A percentile compares a stretch with the other conserved stretches of the same genome.
phyloP scores from a whole-genome alignment of 2,797 vertebrate genomes.

The Lacerta bilineata region DNA sequence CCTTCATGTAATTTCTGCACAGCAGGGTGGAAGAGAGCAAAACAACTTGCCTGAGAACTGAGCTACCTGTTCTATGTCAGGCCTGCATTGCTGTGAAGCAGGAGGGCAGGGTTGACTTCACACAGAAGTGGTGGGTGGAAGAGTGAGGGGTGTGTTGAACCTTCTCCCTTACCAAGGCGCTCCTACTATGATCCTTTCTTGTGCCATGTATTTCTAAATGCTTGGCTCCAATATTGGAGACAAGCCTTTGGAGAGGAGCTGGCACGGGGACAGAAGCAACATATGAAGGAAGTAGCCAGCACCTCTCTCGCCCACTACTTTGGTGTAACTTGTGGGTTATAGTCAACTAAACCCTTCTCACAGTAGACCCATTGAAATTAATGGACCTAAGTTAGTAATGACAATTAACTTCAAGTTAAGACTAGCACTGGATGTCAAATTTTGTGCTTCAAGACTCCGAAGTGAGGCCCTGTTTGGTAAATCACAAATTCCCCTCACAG shows the following conservation, averaged over 20 bases:
- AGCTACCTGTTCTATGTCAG: neutral
- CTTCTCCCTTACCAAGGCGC: neutral
- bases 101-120: no score
- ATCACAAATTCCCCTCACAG: no score
- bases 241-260: neutral
- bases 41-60: no score
- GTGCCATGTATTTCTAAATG: neutral
- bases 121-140: no score
- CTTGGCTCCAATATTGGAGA: neutral
- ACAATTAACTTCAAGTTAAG: no score
- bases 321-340: no score
- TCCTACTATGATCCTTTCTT: neutral
- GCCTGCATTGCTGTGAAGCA: neutral
- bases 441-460: no score
- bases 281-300: neutral
- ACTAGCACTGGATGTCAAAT: no score
- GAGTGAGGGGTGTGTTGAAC: neutral
- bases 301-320: neutral
- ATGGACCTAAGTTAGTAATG: no score
- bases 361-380: no score
- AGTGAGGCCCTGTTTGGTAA: no score
- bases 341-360: no score
- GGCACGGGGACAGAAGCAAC: neutral
- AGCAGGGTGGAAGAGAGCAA: neutral
- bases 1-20: neutral